These are phyloP conservation scores for Hetaerina titia DNA, from an alignment of 2,888 invertebrate species.

Conservation along the genomic window DNA sequence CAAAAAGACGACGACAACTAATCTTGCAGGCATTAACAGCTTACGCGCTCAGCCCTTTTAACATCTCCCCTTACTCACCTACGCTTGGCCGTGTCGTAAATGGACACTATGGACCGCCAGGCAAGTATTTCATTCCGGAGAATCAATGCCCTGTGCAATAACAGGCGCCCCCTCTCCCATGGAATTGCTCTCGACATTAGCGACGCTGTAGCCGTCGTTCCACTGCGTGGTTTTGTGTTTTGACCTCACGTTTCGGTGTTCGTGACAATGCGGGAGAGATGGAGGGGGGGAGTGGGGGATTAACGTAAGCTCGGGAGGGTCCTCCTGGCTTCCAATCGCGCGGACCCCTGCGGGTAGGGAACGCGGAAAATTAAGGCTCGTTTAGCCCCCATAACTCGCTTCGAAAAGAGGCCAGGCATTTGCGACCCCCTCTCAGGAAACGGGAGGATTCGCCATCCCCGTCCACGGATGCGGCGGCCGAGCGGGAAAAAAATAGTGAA, in stretches of 20 bases:
- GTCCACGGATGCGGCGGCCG: too few species aligned
- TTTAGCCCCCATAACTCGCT: neutral
- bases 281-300: neutral
- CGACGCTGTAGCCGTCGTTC: neutral
- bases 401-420: neutral
- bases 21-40: neutral
- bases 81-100: neutral
- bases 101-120: neutral
- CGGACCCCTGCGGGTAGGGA: neutral
- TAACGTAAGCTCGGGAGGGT: neutral
- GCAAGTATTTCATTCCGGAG: constrained; percentile 6
- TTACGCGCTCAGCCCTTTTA: neutral
- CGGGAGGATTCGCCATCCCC: too few species aligned
- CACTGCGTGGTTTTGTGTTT: neutral
- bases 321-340: neutral
- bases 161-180: neutral
- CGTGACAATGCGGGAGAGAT: neutral
- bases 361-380: neutral
- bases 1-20: neutral
- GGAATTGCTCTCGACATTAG: constrained; percentile 1
- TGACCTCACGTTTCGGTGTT: neutral
- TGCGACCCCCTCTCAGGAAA: too few species aligned
- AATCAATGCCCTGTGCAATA: neutral
- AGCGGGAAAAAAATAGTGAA: too few species aligned
- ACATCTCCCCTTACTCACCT: neutral